Percentiles rank a stretch among this genome's conserved stretches.
Evolutionary conservation across 2,113 vertebrate species (phyloP).

Genomic region (Pygoscelis adeliae): DNA sequence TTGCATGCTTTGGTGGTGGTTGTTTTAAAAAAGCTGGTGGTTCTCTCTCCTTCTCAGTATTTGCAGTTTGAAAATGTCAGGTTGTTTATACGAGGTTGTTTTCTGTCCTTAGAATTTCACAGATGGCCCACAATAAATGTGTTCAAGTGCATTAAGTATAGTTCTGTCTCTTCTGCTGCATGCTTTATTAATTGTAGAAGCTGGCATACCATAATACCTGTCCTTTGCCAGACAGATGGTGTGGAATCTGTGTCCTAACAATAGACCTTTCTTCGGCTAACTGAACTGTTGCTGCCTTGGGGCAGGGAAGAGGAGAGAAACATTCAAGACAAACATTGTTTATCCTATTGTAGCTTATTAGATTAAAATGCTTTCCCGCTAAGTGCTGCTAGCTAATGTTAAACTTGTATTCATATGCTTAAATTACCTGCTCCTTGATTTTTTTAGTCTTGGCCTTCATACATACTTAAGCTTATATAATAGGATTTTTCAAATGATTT

Average conservation of each 20-base stretch:
- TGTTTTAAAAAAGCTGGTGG: neutral
- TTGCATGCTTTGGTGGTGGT: neutral
- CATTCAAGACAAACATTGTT: neutral
- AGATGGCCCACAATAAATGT: neutral
- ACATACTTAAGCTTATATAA: neutral
- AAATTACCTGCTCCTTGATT: neutral
- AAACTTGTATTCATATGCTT: neutral
- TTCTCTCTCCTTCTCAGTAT: neutral
- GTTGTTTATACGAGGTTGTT: neutral
- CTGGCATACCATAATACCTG: neutral
- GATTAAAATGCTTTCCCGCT: neutral
- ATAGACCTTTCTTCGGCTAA: neutral
- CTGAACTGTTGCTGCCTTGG: neutral
- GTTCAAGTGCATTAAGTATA: neutral
- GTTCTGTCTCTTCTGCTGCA: neutral
- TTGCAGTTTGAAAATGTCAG: neutral
- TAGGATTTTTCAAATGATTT: neutral
- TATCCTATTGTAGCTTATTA: neutral
- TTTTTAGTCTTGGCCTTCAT: neutral
- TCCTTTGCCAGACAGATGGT: neutral
- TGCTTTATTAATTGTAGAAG: neutral
- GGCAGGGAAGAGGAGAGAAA: neutral
- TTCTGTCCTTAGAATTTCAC: neutral
- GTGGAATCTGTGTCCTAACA: neutral
- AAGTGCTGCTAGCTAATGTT: neutral